A percentile compares a stretch with the other conserved stretches of the same genome.
These are phyloP conservation scores for Lasioglossum figueresi DNA, from an alignment of 2,888 invertebrate genomes.

Conservation along the genomic window DNA sequence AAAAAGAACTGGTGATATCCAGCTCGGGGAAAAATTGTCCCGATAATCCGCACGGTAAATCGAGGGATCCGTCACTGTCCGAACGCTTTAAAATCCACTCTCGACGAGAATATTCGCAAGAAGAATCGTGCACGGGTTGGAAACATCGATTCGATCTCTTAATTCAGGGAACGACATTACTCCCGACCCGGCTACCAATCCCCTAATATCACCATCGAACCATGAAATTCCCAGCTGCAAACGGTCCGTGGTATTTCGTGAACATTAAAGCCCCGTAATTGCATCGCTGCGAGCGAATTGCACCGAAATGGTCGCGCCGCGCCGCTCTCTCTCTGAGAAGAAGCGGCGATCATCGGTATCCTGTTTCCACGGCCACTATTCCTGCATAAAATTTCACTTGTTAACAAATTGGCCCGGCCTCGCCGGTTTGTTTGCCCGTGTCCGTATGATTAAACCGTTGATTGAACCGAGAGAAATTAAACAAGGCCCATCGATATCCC, in stretches of 20 bases:
- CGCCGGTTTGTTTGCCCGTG: constrained; percentile 41
- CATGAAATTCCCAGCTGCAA: constrained; percentile 79
- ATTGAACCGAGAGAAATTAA: constrained; percentile 37
- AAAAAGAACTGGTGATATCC: background rate
- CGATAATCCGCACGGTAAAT: background rate
- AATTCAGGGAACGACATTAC: constrained; percentile 73
- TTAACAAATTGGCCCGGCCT: constrained; percentile 49
- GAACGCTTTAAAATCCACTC: constrained; percentile 22
- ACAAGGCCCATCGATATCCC: constrained; percentile 39
- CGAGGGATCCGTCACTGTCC: background rate
- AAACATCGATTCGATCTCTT: constrained; percentile 71
- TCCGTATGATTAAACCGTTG: constrained; percentile 43
- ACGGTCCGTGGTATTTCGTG: constrained; percentile 74
- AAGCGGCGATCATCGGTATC: constrained; percentile 32
- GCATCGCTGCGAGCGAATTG: constrained; percentile 77
- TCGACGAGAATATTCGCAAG: background rate
- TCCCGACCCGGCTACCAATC: constrained; percentile 39
- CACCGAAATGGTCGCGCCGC: constrained; percentile 62
- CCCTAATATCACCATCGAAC: constrained; percentile 75
- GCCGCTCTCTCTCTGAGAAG: constrained; percentile 27
- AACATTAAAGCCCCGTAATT: constrained; percentile 80
- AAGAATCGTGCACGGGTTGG: constrained; percentile 12
- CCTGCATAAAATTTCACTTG: constrained; percentile 46
- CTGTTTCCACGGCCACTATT: constrained; percentile 45
- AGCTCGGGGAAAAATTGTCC: background rate